Conservation (phyloP, 2,888 invertebrate genomes). For the Theristus sp. region DNA sequence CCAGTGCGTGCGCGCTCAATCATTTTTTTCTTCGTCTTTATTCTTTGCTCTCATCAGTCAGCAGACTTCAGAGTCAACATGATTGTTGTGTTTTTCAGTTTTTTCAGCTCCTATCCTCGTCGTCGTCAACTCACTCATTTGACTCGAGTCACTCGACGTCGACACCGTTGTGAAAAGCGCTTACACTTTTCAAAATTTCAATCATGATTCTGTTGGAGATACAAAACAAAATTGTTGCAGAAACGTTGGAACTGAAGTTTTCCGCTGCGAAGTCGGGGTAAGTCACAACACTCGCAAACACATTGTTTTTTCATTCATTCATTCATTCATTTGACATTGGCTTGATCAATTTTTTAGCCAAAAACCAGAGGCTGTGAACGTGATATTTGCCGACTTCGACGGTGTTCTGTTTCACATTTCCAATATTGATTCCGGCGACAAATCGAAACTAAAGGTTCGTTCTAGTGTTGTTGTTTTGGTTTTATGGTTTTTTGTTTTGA, state of each 20-base stretch:
- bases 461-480: not conserved
- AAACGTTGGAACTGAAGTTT: conserved; percentile 82
- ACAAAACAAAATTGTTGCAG: conserved; percentile 96
- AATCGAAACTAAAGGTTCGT: conserved; percentile 85
- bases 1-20: too few species aligned
- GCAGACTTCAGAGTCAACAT: too few species aligned
- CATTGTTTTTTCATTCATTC: too few species aligned
- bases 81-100: too few species aligned
- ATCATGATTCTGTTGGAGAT: conserved; percentile 59
- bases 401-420: conserved; percentile 95
- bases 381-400: conserved; percentile 76
- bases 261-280: conserved; percentile 86
- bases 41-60: too few species aligned
- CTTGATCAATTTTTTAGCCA: too few species aligned
- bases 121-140: too few species aligned
- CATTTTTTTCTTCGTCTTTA: too few species aligned
- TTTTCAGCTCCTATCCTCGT: too few species aligned
- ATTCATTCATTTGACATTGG: too few species aligned
- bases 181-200: not conserved
- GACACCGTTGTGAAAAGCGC: too few species aligned
- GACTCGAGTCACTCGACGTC: too few species aligned
- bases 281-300: not conserved
- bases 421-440: conserved; percentile 71
- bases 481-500: not conserved
- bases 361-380: conserved; percentile 85